Base-by-base conservation (phyloP, 2,888 invertebrate species). In the Scrobipalpa costella region DNA sequence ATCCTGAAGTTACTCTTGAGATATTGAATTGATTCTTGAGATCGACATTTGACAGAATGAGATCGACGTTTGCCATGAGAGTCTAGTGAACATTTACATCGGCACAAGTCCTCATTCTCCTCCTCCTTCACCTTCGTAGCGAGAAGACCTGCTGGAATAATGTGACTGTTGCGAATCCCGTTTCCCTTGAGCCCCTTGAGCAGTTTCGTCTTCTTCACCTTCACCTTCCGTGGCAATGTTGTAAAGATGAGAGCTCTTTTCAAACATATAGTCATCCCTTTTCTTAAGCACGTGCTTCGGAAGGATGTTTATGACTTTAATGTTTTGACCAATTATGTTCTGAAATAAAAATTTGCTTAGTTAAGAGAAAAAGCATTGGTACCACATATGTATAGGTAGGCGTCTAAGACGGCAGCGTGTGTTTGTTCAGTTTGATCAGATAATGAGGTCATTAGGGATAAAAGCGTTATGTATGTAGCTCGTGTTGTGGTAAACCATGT, bases 321-420 rank as follows among this genome's bases (percentile, higher is more conserved):
- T 75, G 58, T 87, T 78, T 62, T 88, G 88, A 0, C 86, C 86
- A 3, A 80, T 88, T 7, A 81, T 73, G 63, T 88, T 88, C 89
- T 89, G 85, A 60, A 85, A 81, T 59, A 58, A 52, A 21, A 3
- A 21, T 21, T 11, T n/a, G 11, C n/a, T n/a, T 7, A n/a, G n/a
- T n/a, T 13, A 44, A n/a, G 5, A 27, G 27, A 27, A 27, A 27
- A 27, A 27, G 5, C 27, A 3, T 27, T 27, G 5, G 27, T 27
- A n/a, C n/a, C n/a, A n/a, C n/a, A n/a, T n/a, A n/a, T n/a, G n/a
- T n/a, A n/a, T n/a, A n/a, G n/a, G n/a, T n/a, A n/a, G n/a, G n/a
- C n/a, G n/a, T n/a, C n/a, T n/a, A n/a, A n/a, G n/a, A n/a, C n/a
- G n/a, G n/a, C 9, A 9, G 40, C 11, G 40, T 13, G 11, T n/a